Evolutionary conservation across 1,140 invertebrate species (phyloP), one percentile per base, ranked within the genome.

Genomic region (Drosophila mauritiana): DNA sequence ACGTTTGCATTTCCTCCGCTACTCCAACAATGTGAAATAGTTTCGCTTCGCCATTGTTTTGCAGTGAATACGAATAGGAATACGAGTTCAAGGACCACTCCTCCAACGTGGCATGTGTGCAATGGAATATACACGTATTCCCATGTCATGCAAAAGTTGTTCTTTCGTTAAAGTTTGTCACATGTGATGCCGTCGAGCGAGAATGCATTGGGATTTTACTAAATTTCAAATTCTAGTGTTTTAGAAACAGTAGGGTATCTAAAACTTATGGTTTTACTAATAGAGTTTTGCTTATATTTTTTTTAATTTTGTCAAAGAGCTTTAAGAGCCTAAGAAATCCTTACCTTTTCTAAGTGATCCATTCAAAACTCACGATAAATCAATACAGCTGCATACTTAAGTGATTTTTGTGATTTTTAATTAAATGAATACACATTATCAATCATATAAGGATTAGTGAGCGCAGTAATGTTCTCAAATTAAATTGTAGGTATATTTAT

Each of bases 1-100:
- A 81, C 68, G 73, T 78, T 82, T 81, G 57, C 73, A 82, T 81
- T 81, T 76, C 51, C 70, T 64, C 11, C 37, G 45, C 49, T 43
- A 53, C 46, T 61, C 46, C 49, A 64, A 43, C 59, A 67, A 59
- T 73, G 61, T 68, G 48, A 58, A 48, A 77, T 73, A 78, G 68
- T 82, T 86, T 67, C 51, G 25, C 63, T 74, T 65, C 34, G 42
- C 42, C 62, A 53, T 74, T 85, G 53, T 86, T 74, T 78, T 40
- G 46, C 54, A 31, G 43, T 63, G 42, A 69, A 75, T 74, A 39
- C 51, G 37, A 61, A 73, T 42, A 46, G n/a, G 31, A 74, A 74
- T 58, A 73, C 52, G 63, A 70, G 73, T 78, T 85, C 82, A 85
- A 73, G 82, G 78, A 85, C 59, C 57, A 78, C 34, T 39, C 39